These are phyloP conservation scores for Azemiops feae DNA, from an alignment of 2,113 vertebrate genomes.

Conservation along the genomic window DNA sequence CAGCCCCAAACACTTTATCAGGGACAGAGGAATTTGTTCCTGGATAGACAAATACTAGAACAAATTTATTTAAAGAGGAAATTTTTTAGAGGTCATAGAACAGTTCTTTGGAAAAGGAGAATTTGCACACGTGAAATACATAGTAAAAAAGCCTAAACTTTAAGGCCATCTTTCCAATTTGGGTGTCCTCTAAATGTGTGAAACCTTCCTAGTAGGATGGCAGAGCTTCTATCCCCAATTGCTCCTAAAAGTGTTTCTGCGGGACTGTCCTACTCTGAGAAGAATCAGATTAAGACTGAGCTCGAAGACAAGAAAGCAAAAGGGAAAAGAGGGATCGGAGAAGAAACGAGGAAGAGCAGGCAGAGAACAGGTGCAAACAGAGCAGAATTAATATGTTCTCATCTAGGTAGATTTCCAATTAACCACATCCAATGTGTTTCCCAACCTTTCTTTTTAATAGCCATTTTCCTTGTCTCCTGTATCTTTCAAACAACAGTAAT, in stretches of 20 bases:
- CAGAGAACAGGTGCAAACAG: not conserved
- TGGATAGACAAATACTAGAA: not conserved
- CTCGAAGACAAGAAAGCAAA: not conserved
- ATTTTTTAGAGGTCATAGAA: no score
- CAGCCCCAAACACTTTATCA: not conserved
- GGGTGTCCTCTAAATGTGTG: not conserved
- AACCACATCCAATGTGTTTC: not conserved
- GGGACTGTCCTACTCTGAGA: not conserved
- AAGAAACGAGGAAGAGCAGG: not conserved
- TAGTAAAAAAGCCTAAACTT: not conserved
- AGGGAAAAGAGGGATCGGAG: not conserved
- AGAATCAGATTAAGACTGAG: not conserved
- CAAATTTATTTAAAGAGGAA: not conserved
- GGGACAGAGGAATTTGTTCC: not conserved
- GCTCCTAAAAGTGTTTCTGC: not conserved
- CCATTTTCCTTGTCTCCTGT: not conserved
- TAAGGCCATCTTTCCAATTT: not conserved
- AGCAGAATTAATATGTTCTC: not conserved
- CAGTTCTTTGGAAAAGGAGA: not conserved
- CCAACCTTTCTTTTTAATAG: not conserved
- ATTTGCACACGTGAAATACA: not conserved
- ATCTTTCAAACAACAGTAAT: not conserved
- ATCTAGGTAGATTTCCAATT: not conserved
- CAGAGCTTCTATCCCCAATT: not conserved
- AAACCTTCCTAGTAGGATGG: not conserved